Base-by-base conservation (phyloP, 2,888 invertebrate genomes). In the Saturnia japonica region DNA sequence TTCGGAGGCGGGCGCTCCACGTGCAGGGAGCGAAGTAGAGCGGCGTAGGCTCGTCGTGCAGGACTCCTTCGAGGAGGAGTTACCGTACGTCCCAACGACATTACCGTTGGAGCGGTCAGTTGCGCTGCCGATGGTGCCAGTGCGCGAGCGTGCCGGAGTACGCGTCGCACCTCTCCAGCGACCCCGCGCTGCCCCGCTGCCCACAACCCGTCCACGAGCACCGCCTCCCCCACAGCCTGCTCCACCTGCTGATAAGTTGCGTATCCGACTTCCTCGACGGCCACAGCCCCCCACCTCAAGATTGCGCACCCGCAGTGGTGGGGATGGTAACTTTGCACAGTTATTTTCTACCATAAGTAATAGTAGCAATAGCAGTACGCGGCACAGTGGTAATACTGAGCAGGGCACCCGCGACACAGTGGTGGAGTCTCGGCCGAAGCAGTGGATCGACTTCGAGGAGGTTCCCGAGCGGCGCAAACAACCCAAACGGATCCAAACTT, bases 1-100 rank as follows among this genome's bases (percentile, higher is more conserved):
- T 72, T 77, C 76, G 72, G 78, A 74, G 69, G 76, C 77, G 70
- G 75, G 75, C 68, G 68, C 74, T 62, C 78, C 71, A 71, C 81
- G 72, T 67, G 73, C 72, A 40, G 91, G 95, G 25, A 95, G 95
- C 76, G 95, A 95, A 70, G 95, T 96, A 68, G 98, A 98, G 87
- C 95, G 96, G 75, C 91, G 92, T 51, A 91, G 90, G 1, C 94
- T 98, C 64, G 97, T 98, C 67, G 94, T 96, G 72, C 96, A 97
- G 85, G 97, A 97, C 84, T 97, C 97, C 57, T 97, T 97, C 83
- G 97, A 97, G 82, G 97, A 97, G 80, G 97, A 97, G 89, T 93
- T 98, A 82, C 98, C 98, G 1, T 98, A 97, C 86, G 96, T 98
- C 82, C 98, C 98, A 71, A 98, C 98, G n/a, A 98, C 98, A 70